These are phyloP conservation scores for Rotaria macrura DNA, from an alignment of 2,888 invertebrate genomes.

Conservation along the genomic window DNA sequence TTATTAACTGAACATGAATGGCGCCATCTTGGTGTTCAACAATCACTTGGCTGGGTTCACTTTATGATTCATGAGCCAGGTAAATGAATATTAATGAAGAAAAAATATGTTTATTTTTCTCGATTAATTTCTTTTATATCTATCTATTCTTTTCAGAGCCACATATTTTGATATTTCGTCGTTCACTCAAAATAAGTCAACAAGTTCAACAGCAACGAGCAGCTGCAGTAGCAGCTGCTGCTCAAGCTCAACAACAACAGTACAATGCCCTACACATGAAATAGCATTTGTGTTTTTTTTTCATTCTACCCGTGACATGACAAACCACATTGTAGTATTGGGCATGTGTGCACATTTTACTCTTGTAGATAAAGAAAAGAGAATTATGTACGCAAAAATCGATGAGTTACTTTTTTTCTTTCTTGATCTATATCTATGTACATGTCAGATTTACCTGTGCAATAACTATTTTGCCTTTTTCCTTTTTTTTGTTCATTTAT, in stretches of 20 bases:
- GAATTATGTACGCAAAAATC: background rate
- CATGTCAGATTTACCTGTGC: background rate
- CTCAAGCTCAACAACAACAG: background rate
- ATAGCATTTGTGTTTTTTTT: background rate
- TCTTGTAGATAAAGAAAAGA: background rate
- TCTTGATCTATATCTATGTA: background rate
- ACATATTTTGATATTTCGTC: conserved; percentile 30
- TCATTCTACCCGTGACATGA: background rate
- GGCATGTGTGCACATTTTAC: background rate
- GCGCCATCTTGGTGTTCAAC: conserved; percentile 33
- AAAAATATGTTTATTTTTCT: no score
- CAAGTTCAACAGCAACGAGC: background rate
- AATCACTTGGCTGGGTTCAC: conserved; percentile 33
- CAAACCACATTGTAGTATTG: background rate
- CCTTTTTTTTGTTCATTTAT: conserved; percentile 1
- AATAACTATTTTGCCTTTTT: background rate
- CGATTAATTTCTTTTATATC: no score
- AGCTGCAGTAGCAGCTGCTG: background rate
- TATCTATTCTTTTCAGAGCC: conserved; percentile 29
- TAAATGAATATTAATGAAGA: background rate
- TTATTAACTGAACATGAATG: conserved; percentile 33
- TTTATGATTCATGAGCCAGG: conserved; percentile 34
- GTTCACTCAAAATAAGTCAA: conserved; percentile 27
- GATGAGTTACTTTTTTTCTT: background rate
- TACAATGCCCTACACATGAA: conserved; percentile 17